phyloP scores from a whole-genome alignment of 2,113 vertebrate species.

The Alouatta palliata region DNA sequence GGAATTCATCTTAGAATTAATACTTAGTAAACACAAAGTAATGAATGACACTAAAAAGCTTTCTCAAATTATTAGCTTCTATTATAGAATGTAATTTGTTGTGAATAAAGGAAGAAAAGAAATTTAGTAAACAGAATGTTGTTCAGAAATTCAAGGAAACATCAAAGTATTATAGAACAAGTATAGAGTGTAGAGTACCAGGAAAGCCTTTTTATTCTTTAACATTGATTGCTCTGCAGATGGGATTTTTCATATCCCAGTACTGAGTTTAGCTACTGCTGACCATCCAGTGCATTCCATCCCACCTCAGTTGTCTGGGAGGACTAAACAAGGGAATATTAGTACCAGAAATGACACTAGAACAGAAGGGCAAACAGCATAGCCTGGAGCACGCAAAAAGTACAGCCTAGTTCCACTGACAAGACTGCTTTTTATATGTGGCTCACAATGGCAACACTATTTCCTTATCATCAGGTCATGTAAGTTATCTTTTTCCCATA shows the following conservation, averaged over 20 bases:
- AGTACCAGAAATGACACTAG: not conserved
- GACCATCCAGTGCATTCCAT: not conserved
- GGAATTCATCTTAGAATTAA: not conserved
- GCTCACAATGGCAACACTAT: not conserved
- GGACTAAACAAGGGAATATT: not conserved
- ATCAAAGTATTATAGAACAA: not conserved
- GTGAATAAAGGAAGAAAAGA: not conserved
- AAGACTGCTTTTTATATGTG: not conserved
- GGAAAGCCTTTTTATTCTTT: not conserved
- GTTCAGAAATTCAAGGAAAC: not conserved
- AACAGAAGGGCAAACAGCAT: not conserved
- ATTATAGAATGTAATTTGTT: not conserved
- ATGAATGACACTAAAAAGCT: not conserved
- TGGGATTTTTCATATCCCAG: not conserved
- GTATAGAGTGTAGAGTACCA: not conserved
- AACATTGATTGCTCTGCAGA: too few relatives aligned
- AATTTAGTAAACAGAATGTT: not conserved
- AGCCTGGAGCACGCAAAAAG: not conserved
- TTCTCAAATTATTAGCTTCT: not conserved
- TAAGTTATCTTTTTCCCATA: not conserved
- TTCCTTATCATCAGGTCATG: not conserved
- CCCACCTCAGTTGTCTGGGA: not conserved
- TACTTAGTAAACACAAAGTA: constrained; percentile 8
- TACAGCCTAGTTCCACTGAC: not conserved
- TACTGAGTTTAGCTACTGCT: not conserved